Conservation (phyloP, 2,797 vertebrate species). For the Tinamus major region DNA sequence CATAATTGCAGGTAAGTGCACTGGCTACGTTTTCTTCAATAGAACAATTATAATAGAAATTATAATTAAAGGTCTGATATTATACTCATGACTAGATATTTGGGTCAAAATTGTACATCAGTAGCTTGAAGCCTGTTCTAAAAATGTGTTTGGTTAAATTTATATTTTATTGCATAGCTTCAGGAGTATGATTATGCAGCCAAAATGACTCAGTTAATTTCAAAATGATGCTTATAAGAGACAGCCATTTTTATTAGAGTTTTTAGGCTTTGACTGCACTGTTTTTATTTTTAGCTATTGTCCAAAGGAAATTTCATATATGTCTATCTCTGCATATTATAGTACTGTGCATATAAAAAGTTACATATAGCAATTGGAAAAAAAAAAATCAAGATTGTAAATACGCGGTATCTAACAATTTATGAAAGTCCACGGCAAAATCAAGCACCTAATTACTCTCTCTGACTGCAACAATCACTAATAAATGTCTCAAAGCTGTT, state of each 20-base stretch:
- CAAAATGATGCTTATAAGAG: conserved; percentile 64
- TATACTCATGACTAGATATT: conserved; percentile 63
- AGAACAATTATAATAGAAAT: conserved; percentile 62
- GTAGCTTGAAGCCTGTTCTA: conserved; percentile 45
- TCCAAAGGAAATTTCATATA: background rate
- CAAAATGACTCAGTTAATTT: conserved; percentile 67
- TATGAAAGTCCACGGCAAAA: background rate
- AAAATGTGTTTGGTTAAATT: conserved; percentile 56
- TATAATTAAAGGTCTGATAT: conserved; percentile 59
- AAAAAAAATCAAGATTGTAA: background rate
- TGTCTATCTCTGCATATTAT: background rate
- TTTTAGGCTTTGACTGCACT: conserved; percentile 18
- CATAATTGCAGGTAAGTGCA: conserved; percentile 49
- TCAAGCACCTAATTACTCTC: background rate
- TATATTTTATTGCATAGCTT: conserved; percentile 61
- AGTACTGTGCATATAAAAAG: background rate
- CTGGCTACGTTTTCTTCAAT: conserved; percentile 58
- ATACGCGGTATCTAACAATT: background rate
- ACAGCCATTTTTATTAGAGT: conserved; percentile 46
- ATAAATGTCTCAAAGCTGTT: background rate
- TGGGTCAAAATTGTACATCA: conserved; percentile 52
- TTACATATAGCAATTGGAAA: background rate
- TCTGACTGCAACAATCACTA: background rate
- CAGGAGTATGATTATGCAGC: conserved; percentile 51
- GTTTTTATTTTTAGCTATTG: background rate